Conservation (phyloP, 2,888 invertebrate species). For the Scelioninae gen. 1 region DNA sequence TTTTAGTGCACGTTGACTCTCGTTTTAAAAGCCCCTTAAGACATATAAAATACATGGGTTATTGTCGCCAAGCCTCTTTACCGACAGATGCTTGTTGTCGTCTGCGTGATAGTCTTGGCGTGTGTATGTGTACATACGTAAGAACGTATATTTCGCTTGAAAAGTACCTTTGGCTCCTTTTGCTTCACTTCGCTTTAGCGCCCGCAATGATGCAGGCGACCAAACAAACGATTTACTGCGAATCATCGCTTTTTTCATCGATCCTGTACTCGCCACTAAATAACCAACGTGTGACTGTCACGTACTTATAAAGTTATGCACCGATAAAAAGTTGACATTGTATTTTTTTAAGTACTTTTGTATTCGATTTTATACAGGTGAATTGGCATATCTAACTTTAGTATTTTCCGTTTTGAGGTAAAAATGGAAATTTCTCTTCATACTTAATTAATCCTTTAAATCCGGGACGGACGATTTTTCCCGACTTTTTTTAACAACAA, state of each 20-base stretch:
- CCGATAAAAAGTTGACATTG: slow-evolving; percentile 9
- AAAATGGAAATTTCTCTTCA: too few relatives aligned
- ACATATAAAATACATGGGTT: slow-evolving; percentile 78
- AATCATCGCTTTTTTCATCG: slow-evolving; percentile 65
- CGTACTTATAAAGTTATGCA: slow-evolving; percentile 55
- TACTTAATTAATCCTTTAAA: too few relatives aligned
- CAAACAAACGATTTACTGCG: slow-evolving; percentile 61
- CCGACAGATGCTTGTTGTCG: slow-evolving; percentile 79
- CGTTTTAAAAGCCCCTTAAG: slow-evolving; percentile 65
- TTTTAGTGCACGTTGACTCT: slow-evolving; percentile 49
- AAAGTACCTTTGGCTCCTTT: slow-evolving; percentile 64
- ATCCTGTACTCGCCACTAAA: slow-evolving; percentile 47
- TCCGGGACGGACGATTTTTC: too few relatives aligned
- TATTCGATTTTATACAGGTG: neutral
- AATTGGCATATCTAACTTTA: neutral
- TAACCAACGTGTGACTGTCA: slow-evolving; percentile 56
- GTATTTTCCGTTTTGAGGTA: neutral
- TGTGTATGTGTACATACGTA: slow-evolving; percentile 34
- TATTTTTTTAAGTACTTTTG: slow-evolving; percentile 4
- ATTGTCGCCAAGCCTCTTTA: slow-evolving; percentile 78
- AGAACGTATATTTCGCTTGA: slow-evolving; percentile 55
- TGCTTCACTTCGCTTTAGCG: slow-evolving; percentile 59
- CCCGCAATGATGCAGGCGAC: slow-evolving; percentile 56
- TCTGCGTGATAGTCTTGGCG: slow-evolving; percentile 65
- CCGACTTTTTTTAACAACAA: too few relatives aligned